Evolutionary conservation across 2,113 vertebrate species (phyloP).

Genomic region (Ochotona princeps): DNA sequence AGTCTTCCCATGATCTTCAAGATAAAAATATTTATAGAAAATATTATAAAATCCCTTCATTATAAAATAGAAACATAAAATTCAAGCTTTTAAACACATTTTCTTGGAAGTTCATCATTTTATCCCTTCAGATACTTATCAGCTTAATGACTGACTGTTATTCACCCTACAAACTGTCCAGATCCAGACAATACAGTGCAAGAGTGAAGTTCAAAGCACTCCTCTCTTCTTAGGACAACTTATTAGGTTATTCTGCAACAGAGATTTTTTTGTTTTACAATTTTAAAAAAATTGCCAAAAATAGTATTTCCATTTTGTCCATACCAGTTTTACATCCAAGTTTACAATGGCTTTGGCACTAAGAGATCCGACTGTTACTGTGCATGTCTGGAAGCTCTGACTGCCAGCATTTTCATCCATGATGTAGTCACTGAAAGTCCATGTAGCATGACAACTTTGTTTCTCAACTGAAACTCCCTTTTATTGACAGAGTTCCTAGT

Average conservation of each 20-base stretch:
- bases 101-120: constrained; percentile 40
- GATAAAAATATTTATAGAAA: constrained; percentile 35
- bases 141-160: neutral
- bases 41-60: constrained; percentile 8
- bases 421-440: neutral
- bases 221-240: neutral
- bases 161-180: neutral
- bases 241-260: neutral
- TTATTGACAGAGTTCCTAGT: neutral
- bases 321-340: neutral
- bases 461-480: neutral
- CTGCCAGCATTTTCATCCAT: neutral
- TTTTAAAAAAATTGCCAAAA: constrained; percentile 23
- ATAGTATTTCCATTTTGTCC: neutral
- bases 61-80: constrained; percentile 35
- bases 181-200: neutral
- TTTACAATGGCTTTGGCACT: neutral
- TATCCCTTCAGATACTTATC: neutral
- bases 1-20: constrained; percentile 53
- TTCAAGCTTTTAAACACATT: constrained; percentile 45
- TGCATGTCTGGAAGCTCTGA: too few species aligned
- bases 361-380: neutral
- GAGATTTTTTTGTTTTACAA: neutral
- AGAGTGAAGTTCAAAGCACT: neutral
- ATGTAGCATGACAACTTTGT: neutral